Evolutionary conservation across 2,113 vertebrate genomes (phyloP).

Genomic region (Panthera leo): DNA sequence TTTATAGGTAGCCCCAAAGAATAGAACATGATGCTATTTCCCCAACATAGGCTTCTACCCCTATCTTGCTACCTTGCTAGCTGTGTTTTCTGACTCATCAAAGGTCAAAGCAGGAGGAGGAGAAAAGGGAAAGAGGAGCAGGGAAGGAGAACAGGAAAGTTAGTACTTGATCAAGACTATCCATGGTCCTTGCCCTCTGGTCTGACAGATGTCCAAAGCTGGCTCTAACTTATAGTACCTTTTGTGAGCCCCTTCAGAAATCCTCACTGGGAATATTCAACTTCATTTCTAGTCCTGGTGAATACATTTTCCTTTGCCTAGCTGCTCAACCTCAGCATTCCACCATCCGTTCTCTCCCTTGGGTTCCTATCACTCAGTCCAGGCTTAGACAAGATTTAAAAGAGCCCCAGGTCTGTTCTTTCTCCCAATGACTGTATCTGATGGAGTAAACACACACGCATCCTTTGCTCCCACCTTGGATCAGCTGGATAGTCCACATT

Average conservation of each 20-base stretch:
- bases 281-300: neutral
- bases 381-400: conserved; percentile 7
- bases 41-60: neutral
- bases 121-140: neutral
- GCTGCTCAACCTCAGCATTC: neutral
- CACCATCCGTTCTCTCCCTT: neutral
- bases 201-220: neutral
- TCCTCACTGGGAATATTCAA: neutral
- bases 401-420: neutral
- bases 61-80: neutral
- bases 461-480: neutral
- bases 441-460: neutral
- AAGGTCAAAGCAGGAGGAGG: neutral
- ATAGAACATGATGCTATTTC: neutral
- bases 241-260: neutral
- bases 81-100: neutral
- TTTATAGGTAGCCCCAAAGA: neutral
- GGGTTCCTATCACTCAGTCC: neutral
- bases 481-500: neutral
- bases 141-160: neutral
- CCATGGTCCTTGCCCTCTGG: neutral
- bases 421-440: neutral
- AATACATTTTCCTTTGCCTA: neutral
- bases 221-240: neutral
- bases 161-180: neutral